Evolutionary conservation across 2,888 invertebrate genomes (phyloP).

Genomic region (Aleiodes leptofemur): DNA sequence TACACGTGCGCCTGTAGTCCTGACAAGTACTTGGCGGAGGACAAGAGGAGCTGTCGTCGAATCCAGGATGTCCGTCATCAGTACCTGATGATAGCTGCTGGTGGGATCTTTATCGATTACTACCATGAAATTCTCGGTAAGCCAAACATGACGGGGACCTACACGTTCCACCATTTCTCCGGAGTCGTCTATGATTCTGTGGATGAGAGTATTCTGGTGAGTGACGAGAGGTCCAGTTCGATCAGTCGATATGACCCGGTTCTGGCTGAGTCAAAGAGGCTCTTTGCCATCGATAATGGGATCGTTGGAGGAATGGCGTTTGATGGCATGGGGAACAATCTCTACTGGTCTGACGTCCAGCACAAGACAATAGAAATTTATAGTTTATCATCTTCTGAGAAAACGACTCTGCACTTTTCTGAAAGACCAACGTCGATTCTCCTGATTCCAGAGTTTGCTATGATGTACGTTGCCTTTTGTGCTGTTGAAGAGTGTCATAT

Average conservation of each 20-base stretch:
- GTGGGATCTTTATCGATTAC: conserved; percentile 78
- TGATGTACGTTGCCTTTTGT: conserved; percentile 67
- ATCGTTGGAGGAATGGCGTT: conserved; percentile 79
- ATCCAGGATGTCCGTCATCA: conserved; percentile 73
- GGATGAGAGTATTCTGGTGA: conserved; percentile 73
- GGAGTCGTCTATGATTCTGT: conserved; percentile 82
- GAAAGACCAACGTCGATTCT: conserved; percentile 83
- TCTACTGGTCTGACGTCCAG: conserved; percentile 84
- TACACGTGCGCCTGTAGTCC: conserved; percentile 87
- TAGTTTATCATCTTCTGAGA: conserved; percentile 79
- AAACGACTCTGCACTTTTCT: conserved; percentile 79
- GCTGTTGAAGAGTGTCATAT: conserved; percentile 76
- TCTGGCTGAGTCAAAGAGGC: conserved; percentile 52
- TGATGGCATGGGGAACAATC: conserved; percentile 83
- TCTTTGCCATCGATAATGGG: conserved; percentile 76
- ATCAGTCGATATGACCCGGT: conserved; percentile 60
- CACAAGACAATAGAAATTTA: conserved; percentile 81
- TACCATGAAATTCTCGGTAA: conserved; percentile 83
- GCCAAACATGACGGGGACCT: conserved; percentile 76
- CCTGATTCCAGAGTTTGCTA: conserved; percentile 78
- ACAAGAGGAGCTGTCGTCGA: conserved; percentile 79
- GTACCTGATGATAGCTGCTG: conserved; percentile 79
- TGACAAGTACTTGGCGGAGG: conserved; percentile 79
- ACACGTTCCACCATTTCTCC: conserved; percentile 77
- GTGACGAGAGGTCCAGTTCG: conserved; percentile 57